Base-by-base conservation (phyloP, 2,888 invertebrate genomes). In the Troglohyphantes excavatus region DNA sequence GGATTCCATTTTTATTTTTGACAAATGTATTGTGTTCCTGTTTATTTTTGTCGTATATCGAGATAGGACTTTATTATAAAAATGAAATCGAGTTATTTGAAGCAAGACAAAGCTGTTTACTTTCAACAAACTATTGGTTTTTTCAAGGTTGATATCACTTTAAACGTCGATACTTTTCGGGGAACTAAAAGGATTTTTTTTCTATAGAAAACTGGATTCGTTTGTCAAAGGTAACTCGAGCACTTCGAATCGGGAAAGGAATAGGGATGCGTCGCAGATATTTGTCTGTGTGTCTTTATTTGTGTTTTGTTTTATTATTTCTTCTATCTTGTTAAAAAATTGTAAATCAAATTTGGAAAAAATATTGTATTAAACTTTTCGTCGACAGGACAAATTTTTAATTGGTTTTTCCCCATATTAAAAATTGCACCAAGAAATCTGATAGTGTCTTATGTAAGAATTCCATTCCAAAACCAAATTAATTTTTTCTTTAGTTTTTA, bases 111-210 rank as follows among this genome's bases (percentile, higher is more conserved):
- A 70, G 21, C 13, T 21, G 70, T 70, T 70, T 70, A 39, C 21
- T 70, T 70, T 43, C 43, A 70, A 43, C 39, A 43, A 70, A 70
- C 21, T 70, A 70, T 70, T 70, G 70, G 70, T 9, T 70, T 70
- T 70, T 70, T 43, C 21, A 21, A n/a, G 21, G 39, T 43, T 33
- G 39, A 21, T 23, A 70, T 70, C 43, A 23, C 70, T 70, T 21
- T 70, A 23, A 23, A 26, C 43, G 11, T 70, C 70, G 21, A 70
- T 70, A 70, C 39, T 70, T 70, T 43, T 70, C 5, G 43, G 13
- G 29, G n/a, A 70, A 21, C 21, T 39, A 39, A 70, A 70, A 39
- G 43, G 21, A 70, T 11, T 70, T 23, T 61, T 19, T 61, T 21
- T n/a, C 3, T 53, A 1, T 17, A 17, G 53, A 53, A 53, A n/a